A percentile compares a stretch with the other conserved stretches of the same genome.
phyloP scores from a whole-genome alignment of 1,140 invertebrate genomes.

The Phymorhynchus buccinoides region DNA sequence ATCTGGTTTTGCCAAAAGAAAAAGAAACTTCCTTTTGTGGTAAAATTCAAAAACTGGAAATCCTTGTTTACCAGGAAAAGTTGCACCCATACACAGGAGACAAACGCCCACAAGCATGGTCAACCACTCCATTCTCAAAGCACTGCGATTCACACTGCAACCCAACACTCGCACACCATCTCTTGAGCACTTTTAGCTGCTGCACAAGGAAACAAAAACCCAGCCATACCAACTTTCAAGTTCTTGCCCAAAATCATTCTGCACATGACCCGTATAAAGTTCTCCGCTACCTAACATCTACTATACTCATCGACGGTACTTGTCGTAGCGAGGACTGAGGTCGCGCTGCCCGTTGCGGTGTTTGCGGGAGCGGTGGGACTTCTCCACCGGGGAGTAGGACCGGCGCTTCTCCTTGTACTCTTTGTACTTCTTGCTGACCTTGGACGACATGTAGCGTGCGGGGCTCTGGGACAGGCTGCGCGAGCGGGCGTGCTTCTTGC shows the following conservation, averaged over 20 bases:
- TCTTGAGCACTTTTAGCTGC: background rate
- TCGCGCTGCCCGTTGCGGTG: constrained; percentile 59
- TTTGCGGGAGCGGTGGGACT: constrained; percentile 52
- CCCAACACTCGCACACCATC: background rate
- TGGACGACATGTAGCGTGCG: constrained; percentile 18
- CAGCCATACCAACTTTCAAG: no score
- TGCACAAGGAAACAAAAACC: background rate
- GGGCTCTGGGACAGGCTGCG: constrained; percentile 37
- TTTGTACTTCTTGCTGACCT: constrained; percentile 53
- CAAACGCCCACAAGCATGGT: no score
- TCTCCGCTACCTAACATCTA: background rate
- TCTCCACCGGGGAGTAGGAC: constrained; percentile 58
- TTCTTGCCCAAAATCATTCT: no score
- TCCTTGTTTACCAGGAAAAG: no score
- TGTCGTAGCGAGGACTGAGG: constrained; percentile 52
- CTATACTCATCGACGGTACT: constrained; percentile 42
- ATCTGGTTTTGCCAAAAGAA: no score
- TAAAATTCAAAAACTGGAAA: no score
- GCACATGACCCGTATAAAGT: no score
- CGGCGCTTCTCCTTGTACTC: constrained; percentile 59
- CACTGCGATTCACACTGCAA: background rate
- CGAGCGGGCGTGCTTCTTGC: constrained; percentile 39
- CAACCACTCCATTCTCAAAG: background rate
- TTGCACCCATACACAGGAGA: no score
- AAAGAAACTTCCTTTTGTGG: no score